Evolutionary conservation across 2,888 invertebrate genomes (phyloP).

Genomic region (Masnerella sp.): DNA sequence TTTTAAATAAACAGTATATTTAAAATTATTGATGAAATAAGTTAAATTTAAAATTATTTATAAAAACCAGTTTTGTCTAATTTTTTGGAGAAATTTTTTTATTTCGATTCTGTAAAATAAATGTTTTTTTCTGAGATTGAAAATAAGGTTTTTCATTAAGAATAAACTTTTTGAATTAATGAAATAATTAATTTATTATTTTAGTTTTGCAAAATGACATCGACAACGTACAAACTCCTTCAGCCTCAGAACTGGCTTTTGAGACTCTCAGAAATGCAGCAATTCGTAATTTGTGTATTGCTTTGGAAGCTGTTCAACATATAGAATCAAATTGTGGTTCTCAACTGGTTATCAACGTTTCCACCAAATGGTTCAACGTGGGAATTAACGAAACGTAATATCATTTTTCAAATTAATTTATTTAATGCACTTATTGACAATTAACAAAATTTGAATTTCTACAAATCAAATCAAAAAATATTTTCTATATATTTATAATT

Average conservation of each 20-base stretch:
- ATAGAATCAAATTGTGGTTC: conserved; percentile 96
- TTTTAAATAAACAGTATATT: too few species aligned
- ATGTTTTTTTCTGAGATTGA: too few species aligned
- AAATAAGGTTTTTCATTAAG: too few species aligned
- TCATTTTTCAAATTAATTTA: neutral
- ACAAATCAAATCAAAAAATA: too few species aligned
- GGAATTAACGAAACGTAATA: conserved; percentile 89
- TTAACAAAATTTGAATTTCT: conserved; percentile 3
- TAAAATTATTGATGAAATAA: too few species aligned
- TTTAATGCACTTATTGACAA: too few species aligned
- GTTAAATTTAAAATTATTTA: too few species aligned
- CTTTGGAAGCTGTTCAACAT: conserved; percentile 92
- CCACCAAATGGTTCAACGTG: conserved; percentile 95
- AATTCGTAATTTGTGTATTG: conserved; percentile 96
- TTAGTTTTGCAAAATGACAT: conserved; percentile 41
- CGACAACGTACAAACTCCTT: conserved; percentile 11
- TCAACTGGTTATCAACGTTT: conserved; percentile 96
- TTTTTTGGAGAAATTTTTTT: too few species aligned
- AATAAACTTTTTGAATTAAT: too few species aligned
- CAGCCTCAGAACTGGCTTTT: conserved; percentile 83
- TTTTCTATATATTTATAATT: too few species aligned
- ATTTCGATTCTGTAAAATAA: too few species aligned
- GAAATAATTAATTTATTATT: conserved; percentile 79
- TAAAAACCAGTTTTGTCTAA: too few species aligned
- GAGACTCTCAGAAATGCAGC: conserved; percentile 96